These are phyloP conservation scores for Drosophila meridiana DNA, from an alignment of 2,888 invertebrate species.

Conservation along the genomic window DNA sequence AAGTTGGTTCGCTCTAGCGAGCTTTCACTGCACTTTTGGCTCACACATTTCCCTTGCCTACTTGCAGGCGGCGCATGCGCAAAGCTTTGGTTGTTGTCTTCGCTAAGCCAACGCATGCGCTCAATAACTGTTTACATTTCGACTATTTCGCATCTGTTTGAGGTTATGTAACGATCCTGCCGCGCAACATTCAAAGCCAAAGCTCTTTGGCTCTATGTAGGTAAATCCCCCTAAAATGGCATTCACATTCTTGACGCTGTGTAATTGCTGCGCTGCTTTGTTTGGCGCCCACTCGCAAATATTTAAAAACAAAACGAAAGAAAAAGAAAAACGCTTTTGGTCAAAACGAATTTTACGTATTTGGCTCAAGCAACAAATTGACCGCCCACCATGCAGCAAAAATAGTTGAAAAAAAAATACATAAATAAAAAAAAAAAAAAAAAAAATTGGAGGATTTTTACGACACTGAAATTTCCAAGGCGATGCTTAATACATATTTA, in stretches of 20 bases:
- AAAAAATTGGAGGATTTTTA: slow-evolving; percentile 61
- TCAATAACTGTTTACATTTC: slow-evolving; percentile 5
- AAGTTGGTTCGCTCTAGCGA: not conserved
- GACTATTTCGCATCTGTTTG: not conserved
- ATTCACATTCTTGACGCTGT: slow-evolving; percentile 14
- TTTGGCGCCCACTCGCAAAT: slow-evolving; percentile 54
- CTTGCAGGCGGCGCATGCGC: slow-evolving; percentile 32
- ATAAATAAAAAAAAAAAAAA: slow-evolving; percentile 34
- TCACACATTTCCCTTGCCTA: slow-evolving; percentile 16
- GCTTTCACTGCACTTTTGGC: slow-evolving; percentile 33
- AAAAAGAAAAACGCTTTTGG: slow-evolving; percentile 56
- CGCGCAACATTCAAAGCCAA: not conserved
- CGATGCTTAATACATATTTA: slow-evolving; percentile 58
- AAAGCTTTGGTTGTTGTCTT: slow-evolving; percentile 31
- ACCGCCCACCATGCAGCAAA: slow-evolving; percentile 47
- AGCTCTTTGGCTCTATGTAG: not conserved
- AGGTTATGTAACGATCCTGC: slow-evolving; percentile 17
- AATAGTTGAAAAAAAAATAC: slow-evolving; percentile 23
- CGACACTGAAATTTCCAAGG: slow-evolving; percentile 58
- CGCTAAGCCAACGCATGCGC: slow-evolving; percentile 10
- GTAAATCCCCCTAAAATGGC: slow-evolving; percentile 15
- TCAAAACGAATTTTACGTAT: slow-evolving; percentile 75
- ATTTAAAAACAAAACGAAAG: slow-evolving; percentile 18
- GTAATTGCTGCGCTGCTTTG: slow-evolving; percentile 35
- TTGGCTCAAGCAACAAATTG: slow-evolving; percentile 49